phyloP scores from a whole-genome alignment of 2,888 invertebrate genomes.

The Leptinotarsa peninsularis region DNA sequence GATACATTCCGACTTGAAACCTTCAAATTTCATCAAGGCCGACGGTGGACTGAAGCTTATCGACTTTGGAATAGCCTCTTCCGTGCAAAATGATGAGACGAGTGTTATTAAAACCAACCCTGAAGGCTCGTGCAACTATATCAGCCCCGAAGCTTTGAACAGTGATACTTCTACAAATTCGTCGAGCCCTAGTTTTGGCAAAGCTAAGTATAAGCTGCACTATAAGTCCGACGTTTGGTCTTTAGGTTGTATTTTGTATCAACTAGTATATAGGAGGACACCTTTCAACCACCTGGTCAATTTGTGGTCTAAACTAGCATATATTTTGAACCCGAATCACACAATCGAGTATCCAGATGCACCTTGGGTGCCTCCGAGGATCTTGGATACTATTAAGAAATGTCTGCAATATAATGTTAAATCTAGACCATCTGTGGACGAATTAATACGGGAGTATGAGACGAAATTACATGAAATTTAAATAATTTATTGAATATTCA shows the following conservation, averaged over 20 bases:
- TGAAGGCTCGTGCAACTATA: slow-evolving; percentile 93
- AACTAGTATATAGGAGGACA: slow-evolving; percentile 88
- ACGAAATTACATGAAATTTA: slow-evolving; percentile 27
- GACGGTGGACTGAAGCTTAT: slow-evolving; percentile 90
- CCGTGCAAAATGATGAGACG: slow-evolving; percentile 88
- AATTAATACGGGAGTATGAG: slow-evolving; percentile 71
- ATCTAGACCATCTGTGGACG: slow-evolving; percentile 78
- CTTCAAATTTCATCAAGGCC: slow-evolving; percentile 93
- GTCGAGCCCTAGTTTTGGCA: slow-evolving; percentile 59
- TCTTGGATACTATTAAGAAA: slow-evolving; percentile 75
- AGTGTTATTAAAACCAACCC: slow-evolving; percentile 86
- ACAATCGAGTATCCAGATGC: slow-evolving; percentile 79
- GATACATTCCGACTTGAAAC: slow-evolving; percentile 96
- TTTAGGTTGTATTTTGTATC: slow-evolving; percentile 94
- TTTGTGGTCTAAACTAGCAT: slow-evolving; percentile 50
- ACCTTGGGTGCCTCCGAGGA: slow-evolving; percentile 70
- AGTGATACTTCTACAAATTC: slow-evolving; percentile 67
- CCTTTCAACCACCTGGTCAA: slow-evolving; percentile 85
- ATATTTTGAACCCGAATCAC: slow-evolving; percentile 66
- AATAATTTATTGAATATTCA: neutral
- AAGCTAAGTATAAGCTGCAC: slow-evolving; percentile 71
- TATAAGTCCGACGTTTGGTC: slow-evolving; percentile 98
- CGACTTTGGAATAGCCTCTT: slow-evolving; percentile 96
- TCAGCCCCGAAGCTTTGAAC: slow-evolving; percentile 92
- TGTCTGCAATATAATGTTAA: slow-evolving; percentile 82